Percentiles rank a stretch among this genome's conserved stretches.
phyloP scores from a whole-genome alignment of 2,113 vertebrate species.

The Albula glossodonta region DNA sequence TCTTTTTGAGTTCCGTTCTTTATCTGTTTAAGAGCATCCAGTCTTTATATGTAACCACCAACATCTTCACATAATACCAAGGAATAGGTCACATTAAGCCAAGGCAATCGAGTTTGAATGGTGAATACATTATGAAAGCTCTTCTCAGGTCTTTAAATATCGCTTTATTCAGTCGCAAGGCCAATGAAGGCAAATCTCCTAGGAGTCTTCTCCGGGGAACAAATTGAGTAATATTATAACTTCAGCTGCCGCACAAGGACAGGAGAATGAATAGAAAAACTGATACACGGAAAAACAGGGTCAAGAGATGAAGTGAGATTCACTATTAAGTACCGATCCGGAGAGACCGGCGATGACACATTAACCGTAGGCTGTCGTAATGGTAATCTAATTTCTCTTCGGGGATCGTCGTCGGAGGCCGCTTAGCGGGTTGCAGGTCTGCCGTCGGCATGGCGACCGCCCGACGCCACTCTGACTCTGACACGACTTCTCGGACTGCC shows the following conservation, averaged over 20 bases:
- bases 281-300: conserved; percentile 89
- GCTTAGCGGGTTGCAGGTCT: background rate
- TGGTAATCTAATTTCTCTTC: conserved; percentile 52
- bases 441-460: background rate
- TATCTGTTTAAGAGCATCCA: conserved; percentile 73
- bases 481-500: conserved; percentile 47
- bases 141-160: conserved; percentile 86
- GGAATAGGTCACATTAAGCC: conserved; percentile 66
- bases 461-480: no score
- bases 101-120: conserved; percentile 77
- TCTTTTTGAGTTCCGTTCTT: conserved; percentile 54
- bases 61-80: conserved; percentile 57
- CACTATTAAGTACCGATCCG: conserved; percentile 91
- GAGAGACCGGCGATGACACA: conserved; percentile 91
- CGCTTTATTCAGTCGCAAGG: conserved; percentile 84
- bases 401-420: background rate
- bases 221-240: conserved; percentile 97
- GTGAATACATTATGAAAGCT: conserved; percentile 78
- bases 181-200: conserved; percentile 69
- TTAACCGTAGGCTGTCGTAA: conserved; percentile 72
- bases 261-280: conserved; percentile 92
- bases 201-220: conserved; percentile 88
- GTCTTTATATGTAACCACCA: conserved; percentile 79
- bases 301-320: conserved; percentile 90
- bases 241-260: conserved; percentile 81